phyloP scores from a whole-genome alignment of 1,140 invertebrate genomes.

The Amyelois transitella region DNA sequence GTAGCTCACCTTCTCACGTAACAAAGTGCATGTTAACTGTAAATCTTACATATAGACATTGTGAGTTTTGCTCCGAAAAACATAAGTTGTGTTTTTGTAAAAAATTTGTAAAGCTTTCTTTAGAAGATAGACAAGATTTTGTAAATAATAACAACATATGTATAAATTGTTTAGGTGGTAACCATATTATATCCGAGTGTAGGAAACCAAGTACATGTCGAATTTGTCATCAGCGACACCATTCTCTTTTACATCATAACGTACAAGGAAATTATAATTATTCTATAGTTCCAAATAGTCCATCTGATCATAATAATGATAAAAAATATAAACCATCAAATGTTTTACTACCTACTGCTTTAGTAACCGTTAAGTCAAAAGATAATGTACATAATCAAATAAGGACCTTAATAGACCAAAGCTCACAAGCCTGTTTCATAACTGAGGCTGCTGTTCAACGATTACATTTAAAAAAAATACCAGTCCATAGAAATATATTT shows the following conservation, averaged over 20 bases:
- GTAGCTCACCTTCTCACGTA: not conserved
- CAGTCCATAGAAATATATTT: conserved; percentile 2
- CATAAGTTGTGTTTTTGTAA: conserved; percentile 8
- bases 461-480: conserved; percentile 9
- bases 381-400: not conserved
- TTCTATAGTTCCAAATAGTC: too few relatives aligned
- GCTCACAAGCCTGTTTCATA: conserved; percentile 17
- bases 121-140: not conserved
- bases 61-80: not conserved
- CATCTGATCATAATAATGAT: not conserved
- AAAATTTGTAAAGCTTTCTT: not conserved
- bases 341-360: conserved; percentile 5
- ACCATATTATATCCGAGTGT: conserved; percentile 1
- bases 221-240: conserved; percentile 2
- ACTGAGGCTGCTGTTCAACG: conserved; percentile 17
- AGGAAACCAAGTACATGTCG: not conserved
- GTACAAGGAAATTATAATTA: not conserved
- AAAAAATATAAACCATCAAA: not conserved
- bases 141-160: not conserved
- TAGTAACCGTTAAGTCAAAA: conserved; percentile 3
- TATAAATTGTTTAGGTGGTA: conserved; percentile 2
- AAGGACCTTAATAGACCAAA: conserved; percentile 11
- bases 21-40: not conserved
- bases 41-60: not conserved
- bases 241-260: not conserved